Base-by-base conservation (phyloP, 1,140 invertebrate species). In the Elymnias hypermnestra region DNA sequence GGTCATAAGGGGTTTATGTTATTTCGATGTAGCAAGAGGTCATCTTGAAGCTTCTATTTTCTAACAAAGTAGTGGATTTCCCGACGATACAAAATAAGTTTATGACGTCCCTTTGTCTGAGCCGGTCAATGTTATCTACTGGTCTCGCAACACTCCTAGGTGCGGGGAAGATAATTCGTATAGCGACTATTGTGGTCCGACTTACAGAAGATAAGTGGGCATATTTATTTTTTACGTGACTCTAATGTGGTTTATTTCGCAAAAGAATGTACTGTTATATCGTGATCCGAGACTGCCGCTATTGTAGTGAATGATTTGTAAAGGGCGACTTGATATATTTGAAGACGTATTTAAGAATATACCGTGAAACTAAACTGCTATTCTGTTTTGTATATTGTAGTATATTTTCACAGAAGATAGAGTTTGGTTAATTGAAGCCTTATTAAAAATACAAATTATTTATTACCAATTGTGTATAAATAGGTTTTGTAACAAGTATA, bases 71-170 rank as follows among this genome's bases (percentile, higher is more conserved):
- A 67, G 46, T 56, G 62, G 66, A 72, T 68, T 66, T 51, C 35
- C 31, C 55, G 51, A 59, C 58, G 61, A 70, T 71, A 77, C 76
- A 75, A 69, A 78, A 83, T 77, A 78, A 78, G 72, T 78, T 78
- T 78, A 73, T 74, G 64, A 50, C 39, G 47, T 39, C 46, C 65
- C 60, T 74, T 78, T 77, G 72, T 77, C 67, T 72, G 71, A 50
- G 54, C 59, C 69, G 64, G 72, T 72, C 68, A 73, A 72, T 75
- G 72, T 77, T 79, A 74, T 74, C 72, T 65, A 45, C 48, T 51
- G 45, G 50, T 58, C 58, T 60, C 53, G 59, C 56, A 45, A 53
- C 68, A 69, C 63, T 68, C 66, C 53, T 54, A 62, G 61, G 69
- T 59, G 63, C 65, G 54, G 49, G 49, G 15, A 28, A 71, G 67